Base-by-base conservation (phyloP, 2,113 vertebrate genomes). In the Probosciger aterrimus region DNA sequence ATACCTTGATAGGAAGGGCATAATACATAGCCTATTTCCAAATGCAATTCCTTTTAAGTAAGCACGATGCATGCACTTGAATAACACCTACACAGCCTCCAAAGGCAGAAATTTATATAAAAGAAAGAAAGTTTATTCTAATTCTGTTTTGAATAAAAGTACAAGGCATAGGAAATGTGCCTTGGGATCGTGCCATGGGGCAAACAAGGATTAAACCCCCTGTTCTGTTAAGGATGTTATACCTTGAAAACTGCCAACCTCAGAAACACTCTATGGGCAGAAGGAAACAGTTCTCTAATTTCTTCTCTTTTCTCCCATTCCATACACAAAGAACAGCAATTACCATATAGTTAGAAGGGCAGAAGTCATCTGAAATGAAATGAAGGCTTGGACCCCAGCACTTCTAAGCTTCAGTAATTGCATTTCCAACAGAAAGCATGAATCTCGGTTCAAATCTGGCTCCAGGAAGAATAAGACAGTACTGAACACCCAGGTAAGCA, bases 291-390 rank as follows among this genome's bases (percentile, higher is more conserved):
- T 87, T 85, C 50, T 82, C 39, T 52, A 47, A 84, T 87, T 87
- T 87, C 22, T 71, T 93, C 43, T 65, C 35, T 95, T 94, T 90
- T 70, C 55, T 82, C 74, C 60, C 73, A 75, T 89, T 93, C 93
- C 15, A 46, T 39, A 50, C 11, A 68, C 31, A 87, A 89, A 86
- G 43, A 75, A 69, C 31, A 78, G 67, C 22, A 84, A 90, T 73
- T 71, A 82, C 47, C 24, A 17, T 28, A 37, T 64, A 71, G 78
- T 89, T 85, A 86, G 65, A 95, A 82, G 39, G 55, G 35, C 77
- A 86, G 64, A 68, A 41, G 39, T 14, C 39, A 41, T 41, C 39
- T 5, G 39, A 41, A 76, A 17, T 76, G 46, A 81, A 82, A 88
- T 37, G 4, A 64, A 73, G 82, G 86, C 47, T 87, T 89, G 65